Evolutionary conservation across 2,888 invertebrate genomes (phyloP).

Genomic region (Nomada ruficornis): DNA sequence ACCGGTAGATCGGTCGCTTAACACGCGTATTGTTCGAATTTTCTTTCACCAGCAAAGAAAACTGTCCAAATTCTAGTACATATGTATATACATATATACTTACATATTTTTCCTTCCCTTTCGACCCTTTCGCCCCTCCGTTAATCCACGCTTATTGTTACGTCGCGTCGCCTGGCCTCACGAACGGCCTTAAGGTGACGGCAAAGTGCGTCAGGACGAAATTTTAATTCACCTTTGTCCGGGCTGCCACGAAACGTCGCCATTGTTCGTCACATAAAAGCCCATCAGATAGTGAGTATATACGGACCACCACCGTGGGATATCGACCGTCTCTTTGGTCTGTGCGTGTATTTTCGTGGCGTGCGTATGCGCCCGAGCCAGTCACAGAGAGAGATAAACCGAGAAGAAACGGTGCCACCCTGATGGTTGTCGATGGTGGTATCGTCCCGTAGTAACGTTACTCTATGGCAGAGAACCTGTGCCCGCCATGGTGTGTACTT

Average conservation of each 20-base stretch:
- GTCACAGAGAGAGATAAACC: neutral
- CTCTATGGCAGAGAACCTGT: neutral
- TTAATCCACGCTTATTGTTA: slow-evolving; percentile 45
- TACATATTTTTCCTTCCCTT: slow-evolving; percentile 2
- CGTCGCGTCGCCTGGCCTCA: slow-evolving; percentile 14
- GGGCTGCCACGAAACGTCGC: slow-evolving; percentile 52
- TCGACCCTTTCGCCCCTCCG: slow-evolving; percentile 5
- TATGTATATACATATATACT: too few relatives aligned
- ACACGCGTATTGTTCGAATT: slow-evolving; percentile 35
- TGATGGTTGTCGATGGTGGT: slow-evolving; percentile 20
- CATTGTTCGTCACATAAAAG: slow-evolving; percentile 72
- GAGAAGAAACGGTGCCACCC: slow-evolving; percentile 2
- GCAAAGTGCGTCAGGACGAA: slow-evolving; percentile 54
- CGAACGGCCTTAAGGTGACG: slow-evolving; percentile 13
- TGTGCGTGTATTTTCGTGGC: slow-evolving; percentile 33
- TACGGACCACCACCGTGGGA: slow-evolving; percentile 61
- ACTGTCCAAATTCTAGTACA: neutral
- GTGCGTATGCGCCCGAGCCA: slow-evolving; percentile 24
- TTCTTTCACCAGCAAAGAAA: slow-evolving; percentile 17
- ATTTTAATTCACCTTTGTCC: slow-evolving; percentile 69
- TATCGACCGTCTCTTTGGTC: slow-evolving; percentile 65
- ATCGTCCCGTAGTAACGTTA: slow-evolving; percentile 21
- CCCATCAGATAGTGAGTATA: slow-evolving; percentile 60
- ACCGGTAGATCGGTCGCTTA: slow-evolving; percentile 25
- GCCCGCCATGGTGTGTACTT: neutral